A percentile compares a stretch with the other conserved stretches of the same genome.
Evolutionary conservation across 2,888 invertebrate genomes (phyloP).

Genomic region (Oasisia sp.): DNA sequence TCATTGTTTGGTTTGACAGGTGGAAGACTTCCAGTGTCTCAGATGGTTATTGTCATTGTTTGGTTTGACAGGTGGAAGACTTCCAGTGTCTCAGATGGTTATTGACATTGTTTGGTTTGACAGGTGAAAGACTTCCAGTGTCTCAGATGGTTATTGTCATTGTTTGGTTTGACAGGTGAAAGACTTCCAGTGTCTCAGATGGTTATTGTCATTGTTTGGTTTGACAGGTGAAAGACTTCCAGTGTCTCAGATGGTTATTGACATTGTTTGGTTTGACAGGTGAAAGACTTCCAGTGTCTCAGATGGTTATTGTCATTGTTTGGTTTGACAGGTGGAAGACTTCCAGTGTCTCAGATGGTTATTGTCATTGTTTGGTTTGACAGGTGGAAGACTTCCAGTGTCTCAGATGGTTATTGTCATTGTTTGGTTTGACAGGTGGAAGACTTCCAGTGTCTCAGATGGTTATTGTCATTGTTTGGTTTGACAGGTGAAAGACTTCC

Average conservation of each 20-base stretch:
- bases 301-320: too few species aligned
- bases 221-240: slow-evolving; percentile 56
- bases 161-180: slow-evolving; percentile 51
- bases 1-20: slow-evolving; percentile 41
- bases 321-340: slow-evolving; percentile 53
- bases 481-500: slow-evolving; percentile 56
- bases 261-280: slow-evolving; percentile 41
- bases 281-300: slow-evolving; percentile 55
- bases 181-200: slow-evolving; percentile 47
- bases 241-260: slow-evolving; percentile 40
- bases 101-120: background rate
- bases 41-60: too few species aligned
- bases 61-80: slow-evolving; percentile 53
- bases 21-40: slow-evolving; percentile 55
- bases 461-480: background rate
- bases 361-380: background rate
- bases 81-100: slow-evolving; percentile 45
- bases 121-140: slow-evolving; percentile 60
- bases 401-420: too few species aligned
- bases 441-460: slow-evolving; percentile 47
- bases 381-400: slow-evolving; percentile 60
- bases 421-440: slow-evolving; percentile 51
- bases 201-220: background rate
- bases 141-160: too few species aligned
- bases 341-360: slow-evolving; percentile 45